Conservation (phyloP, 2,797 vertebrate species). For the Borostomias antarcticus region DNA sequence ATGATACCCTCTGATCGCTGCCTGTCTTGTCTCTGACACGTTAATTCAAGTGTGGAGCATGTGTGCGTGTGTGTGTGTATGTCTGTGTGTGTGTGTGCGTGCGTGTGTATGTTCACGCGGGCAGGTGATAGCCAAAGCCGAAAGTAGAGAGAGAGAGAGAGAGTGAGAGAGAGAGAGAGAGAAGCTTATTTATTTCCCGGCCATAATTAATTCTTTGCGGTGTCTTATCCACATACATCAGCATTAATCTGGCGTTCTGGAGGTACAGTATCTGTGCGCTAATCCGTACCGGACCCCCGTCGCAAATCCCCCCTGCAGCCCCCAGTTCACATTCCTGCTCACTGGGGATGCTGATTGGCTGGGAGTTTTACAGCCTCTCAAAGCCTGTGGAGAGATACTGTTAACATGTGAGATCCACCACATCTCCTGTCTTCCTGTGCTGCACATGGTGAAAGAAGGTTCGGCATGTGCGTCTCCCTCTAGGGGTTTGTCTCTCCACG, state of each 20-base stretch:
- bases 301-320: not conserved
- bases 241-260: conserved; percentile 65
- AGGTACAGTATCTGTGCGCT: conserved; percentile 54
- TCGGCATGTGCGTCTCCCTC: too few species aligned
- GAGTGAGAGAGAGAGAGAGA: too few species aligned
- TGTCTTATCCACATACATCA: conserved; percentile 68
- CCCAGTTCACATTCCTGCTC: conserved; percentile 13
- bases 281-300: conserved; percentile 34
- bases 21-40: not conserved
- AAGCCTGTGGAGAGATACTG: conserved; percentile 19
- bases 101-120: not conserved
- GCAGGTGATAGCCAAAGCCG: not conserved
- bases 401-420: too few species aligned
- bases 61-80: conserved; percentile 1
- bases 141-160: too few species aligned
- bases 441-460: too few species aligned
- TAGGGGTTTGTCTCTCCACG: too few species aligned
- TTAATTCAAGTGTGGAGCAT: not conserved
- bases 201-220: conserved; percentile 72
- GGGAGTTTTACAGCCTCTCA: conserved; percentile 31
- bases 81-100: not conserved
- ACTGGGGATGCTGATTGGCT: conserved; percentile 44
- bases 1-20: too few species aligned
- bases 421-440: too few species aligned
- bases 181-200: conserved; percentile 64